A percentile compares a stretch with the other conserved stretches of the same genome.
Conservation (phyloP, 2,113 vertebrate species). For the Pyxicephalus adspersus region DNA sequence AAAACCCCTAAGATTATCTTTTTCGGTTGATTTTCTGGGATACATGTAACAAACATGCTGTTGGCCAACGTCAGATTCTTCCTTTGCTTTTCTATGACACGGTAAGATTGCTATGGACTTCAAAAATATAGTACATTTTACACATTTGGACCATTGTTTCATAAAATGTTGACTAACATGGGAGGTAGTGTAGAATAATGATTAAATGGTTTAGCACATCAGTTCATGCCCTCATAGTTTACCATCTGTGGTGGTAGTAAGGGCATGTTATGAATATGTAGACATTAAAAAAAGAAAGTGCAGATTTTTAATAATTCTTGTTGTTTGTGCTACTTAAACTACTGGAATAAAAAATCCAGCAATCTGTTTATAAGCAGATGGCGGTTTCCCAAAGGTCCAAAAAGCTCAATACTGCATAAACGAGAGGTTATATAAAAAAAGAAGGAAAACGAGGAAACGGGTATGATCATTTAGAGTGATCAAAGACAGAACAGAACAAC, state of each 20-base stretch:
- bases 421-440: neutral
- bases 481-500: too few relatives aligned
- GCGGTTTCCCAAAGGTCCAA: conserved; percentile 13
- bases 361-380: conserved; percentile 51
- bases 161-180: too few relatives aligned
- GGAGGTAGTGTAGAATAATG: too few relatives aligned
- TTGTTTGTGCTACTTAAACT: conserved; percentile 21
- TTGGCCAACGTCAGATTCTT: too few relatives aligned
- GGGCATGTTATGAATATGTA: conserved; percentile 23
- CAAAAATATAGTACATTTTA: too few relatives aligned
- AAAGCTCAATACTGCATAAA: conserved; percentile 8
- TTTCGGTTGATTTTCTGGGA: too few relatives aligned
- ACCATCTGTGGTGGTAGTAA: conserved; percentile 10
- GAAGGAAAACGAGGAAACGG: too few relatives aligned
- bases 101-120: too few relatives aligned
- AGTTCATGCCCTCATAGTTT: conserved; percentile 9
- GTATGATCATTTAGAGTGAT: neutral
- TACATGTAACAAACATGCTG: too few relatives aligned
- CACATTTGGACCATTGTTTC: too few relatives aligned
- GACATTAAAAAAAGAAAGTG: conserved; percentile 19
- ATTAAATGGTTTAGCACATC: conserved; percentile 27
- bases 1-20: too few relatives aligned
- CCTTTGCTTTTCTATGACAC: too few relatives aligned
- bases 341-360: conserved; percentile 4
- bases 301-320: conserved; percentile 16